Evolutionary conservation across 2,888 invertebrate genomes (phyloP), one percentile per base, ranked within the genome.

Genomic region (Lasiommata megera): DNA sequence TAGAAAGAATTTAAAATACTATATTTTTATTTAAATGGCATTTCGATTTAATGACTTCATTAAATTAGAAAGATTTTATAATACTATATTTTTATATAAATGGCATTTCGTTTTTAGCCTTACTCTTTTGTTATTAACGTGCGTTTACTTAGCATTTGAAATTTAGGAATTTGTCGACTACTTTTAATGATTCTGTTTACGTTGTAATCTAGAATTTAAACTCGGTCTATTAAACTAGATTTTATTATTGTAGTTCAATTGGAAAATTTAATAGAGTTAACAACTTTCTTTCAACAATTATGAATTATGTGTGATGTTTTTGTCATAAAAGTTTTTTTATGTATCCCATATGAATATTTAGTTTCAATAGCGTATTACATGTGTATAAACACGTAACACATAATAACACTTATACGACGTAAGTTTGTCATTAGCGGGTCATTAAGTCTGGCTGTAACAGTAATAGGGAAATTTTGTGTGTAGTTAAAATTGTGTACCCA

Each of bases 371-470:
- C 3, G 23, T 47, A 44, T 38, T 54, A 58, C 60, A 54, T 56
- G 50, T 50, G 40, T 48, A 54, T 59, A 57, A 60, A 59, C 62
- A 64, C 61, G 65, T 65, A 65, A 67, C 54, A 60, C 41, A 44
- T 61, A 52, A 56, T 62, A 61, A 67, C 43, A 54, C 56, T 61
- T 60, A 64, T 60, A 62, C 61, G 61, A 62, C 47, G 46, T 36
- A 40, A 55, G 57, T 56, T 60, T 63, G 63, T 64, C 67, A 61
- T 61, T 61, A 58, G 52, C 52, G 53, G 54, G 53, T 54, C 59
- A 53, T 64, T 62, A 61, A 54, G 47, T 59, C 54, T 55, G 36
- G 40, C 29, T 58, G 51, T 38, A 57, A 61, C 55, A 55, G 11
- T 46, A 29, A 29, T n/a, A 46, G 44, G 38, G 44, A 56, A 44